Evolutionary conservation across 2,113 vertebrate genomes (phyloP), one percentile per base, ranked within the genome.

Genomic region (Mormyrus iriodes): DNA sequence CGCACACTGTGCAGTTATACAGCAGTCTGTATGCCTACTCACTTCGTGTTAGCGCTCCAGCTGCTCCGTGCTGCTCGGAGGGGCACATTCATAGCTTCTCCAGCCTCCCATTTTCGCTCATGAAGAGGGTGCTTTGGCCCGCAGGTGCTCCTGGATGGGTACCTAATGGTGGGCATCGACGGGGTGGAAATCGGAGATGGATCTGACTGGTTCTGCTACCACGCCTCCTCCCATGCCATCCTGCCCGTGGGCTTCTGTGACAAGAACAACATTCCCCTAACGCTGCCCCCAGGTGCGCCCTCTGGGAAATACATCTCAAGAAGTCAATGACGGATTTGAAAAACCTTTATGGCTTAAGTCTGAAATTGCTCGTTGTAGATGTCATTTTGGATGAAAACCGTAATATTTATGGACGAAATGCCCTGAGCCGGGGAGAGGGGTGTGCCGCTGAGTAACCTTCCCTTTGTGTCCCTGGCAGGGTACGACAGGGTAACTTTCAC

Each of bases 141-240:
- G 86, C 92, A 98, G 98, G 96, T 99, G 52, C 94, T 99, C 87
- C 92, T 97, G 84, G 98, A 99, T 0, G 98, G 98, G 0, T 99
- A 98, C 93, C 94, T 99, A 87, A 99, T 99, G 97, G 95, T 99
- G 83, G 95, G 96, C 46, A 97, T 99, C 46, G 98, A 99, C n/a
- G 97, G 97, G 58, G 91, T 95, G 0, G 88, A 91, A 0, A 96
- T 96, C 4, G 94, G 92, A 2, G 96, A 96, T 5, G 95, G 96
- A 58, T 96, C 96, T 0, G 97, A 98, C 93, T 97, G 96, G 96
- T 99, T 99, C 95, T 99, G 98, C 91, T 99, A 99, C 91, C 98
- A 99, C 0, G 97, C 98, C 2, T 97, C 97, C 17, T 98, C 98
- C 2, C 97, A 97, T 0, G 97, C 97, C 89, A 97, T 99, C 92